Percentiles rank a stretch among this genome's conserved stretches.
phyloP scores from a whole-genome alignment of 2,797 vertebrate species.

The Sparus aurata region DNA sequence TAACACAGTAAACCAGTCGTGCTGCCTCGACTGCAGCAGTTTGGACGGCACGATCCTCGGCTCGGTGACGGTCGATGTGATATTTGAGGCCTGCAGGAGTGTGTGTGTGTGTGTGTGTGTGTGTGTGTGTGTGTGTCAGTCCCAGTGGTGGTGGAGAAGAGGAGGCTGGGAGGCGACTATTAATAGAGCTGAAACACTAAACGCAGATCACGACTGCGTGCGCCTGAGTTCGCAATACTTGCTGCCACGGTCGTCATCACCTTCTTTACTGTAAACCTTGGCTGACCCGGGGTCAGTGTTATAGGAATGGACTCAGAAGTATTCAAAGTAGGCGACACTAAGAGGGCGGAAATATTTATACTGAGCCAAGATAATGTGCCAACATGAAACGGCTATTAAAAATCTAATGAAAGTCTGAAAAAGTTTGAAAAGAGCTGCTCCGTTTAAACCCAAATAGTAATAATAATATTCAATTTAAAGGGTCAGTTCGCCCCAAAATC shows the following conservation, averaged over 20 bases:
- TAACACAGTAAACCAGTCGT: neutral
- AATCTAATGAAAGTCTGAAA: too few species aligned
- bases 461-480: too few species aligned
- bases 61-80: constrained; percentile 58
- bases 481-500: too few species aligned
- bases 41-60: neutral
- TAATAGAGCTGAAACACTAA: constrained; percentile 82
- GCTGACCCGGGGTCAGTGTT: constrained; percentile 11
- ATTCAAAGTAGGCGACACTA: neutral
- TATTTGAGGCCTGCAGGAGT: constrained; percentile 66
- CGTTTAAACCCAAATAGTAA: too few species aligned
- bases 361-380: too few species aligned
- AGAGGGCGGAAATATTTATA: neutral
- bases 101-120: constrained; percentile 20
- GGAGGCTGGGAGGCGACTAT: constrained; percentile 62
- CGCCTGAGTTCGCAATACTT: constrained; percentile 7
- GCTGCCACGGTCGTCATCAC: constrained; percentile 20
- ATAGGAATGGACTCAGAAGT: neutral
- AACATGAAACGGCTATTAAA: too few species aligned
- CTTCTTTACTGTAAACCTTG: constrained; percentile 34
- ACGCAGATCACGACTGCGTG: constrained; percentile 54
- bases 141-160: constrained; percentile 13
- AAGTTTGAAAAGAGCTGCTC: too few species aligned
- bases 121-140: constrained; percentile 30
- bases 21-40: constrained; percentile 18